Conservation (phyloP, 2,113 vertebrate genomes). For the Seriola rivoliana region DNA sequence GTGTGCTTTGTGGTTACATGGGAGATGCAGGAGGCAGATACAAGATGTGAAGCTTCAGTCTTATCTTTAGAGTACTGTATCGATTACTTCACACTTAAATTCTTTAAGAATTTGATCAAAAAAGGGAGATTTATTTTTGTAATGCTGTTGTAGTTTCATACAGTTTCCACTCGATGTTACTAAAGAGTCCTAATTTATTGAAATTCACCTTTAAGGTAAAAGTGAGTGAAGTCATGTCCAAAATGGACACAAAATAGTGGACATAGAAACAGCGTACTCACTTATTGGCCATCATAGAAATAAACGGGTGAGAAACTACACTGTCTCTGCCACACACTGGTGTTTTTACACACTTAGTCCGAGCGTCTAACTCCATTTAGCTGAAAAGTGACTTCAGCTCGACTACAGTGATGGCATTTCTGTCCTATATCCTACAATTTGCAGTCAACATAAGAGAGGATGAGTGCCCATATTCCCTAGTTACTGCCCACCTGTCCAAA, state of each 20-base stretch:
- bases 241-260: background rate
- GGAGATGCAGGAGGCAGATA: background rate
- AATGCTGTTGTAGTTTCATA: background rate
- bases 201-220: background rate
- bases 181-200: background rate
- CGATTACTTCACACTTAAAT: background rate
- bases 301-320: background rate
- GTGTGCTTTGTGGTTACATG: background rate
- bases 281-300: background rate
- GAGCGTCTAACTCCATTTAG: conserved; percentile 11
- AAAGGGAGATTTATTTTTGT: background rate
- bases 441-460: conserved; percentile 36
- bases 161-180: background rate
- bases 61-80: too few relatives aligned
- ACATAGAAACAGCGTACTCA: background rate
- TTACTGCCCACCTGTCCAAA: conserved; percentile 60
- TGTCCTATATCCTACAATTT: conserved; percentile 45
- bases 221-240: background rate
- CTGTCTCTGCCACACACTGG: background rate
- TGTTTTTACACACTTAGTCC: background rate
- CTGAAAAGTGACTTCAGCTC: conserved; percentile 23
- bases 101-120: background rate
- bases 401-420: conserved; percentile 20
- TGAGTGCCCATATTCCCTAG: conserved; percentile 41
- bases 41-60: background rate